Evolutionary conservation across 2,113 vertebrate species (phyloP).

Genomic region (Peromyscus polionotus): DNA sequence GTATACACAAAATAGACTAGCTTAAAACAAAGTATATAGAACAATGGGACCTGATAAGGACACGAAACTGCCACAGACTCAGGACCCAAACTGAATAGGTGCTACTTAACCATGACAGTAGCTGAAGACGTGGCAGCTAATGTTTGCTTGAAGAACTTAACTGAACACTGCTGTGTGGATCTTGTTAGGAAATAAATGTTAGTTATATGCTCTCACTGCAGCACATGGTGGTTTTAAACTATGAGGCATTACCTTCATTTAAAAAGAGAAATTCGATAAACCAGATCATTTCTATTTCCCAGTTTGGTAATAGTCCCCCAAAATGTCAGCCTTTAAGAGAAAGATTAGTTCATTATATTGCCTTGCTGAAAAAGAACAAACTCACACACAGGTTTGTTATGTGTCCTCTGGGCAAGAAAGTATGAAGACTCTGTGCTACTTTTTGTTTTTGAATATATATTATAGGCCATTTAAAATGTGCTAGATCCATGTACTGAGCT

Average conservation of each 20-base stretch:
- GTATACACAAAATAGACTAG: not conserved
- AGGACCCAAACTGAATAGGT: not conserved
- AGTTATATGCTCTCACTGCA: conserved; percentile 48
- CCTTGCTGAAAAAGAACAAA: conserved; percentile 70
- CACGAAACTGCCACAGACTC: not conserved
- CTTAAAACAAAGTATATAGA: conserved; percentile 52
- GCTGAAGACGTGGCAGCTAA: conserved; percentile 20
- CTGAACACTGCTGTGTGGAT: conserved; percentile 13
- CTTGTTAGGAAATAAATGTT: conserved; percentile 60
- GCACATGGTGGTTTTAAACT: conserved; percentile 26
- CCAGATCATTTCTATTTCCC: conserved; percentile 68
- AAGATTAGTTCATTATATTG: conserved; percentile 79
- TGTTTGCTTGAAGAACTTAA: conserved; percentile 59
- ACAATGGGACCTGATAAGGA: conserved; percentile 48
- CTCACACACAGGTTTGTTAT: conserved; percentile 69
- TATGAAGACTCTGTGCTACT: conserved; percentile 61
- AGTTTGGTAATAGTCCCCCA: conserved; percentile 43
- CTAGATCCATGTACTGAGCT: conserved; percentile 47
- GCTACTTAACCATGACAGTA: not conserved
- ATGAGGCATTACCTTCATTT: conserved; percentile 66
- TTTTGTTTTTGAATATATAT: conserved; percentile 75
- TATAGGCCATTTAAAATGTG: conserved; percentile 72
- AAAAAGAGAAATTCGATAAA: conserved; percentile 68
- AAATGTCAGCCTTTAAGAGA: conserved; percentile 66
- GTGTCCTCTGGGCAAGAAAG: conserved; percentile 74